phyloP scores from a whole-genome alignment of 2,888 invertebrate genomes.

The Theretra japonica region DNA sequence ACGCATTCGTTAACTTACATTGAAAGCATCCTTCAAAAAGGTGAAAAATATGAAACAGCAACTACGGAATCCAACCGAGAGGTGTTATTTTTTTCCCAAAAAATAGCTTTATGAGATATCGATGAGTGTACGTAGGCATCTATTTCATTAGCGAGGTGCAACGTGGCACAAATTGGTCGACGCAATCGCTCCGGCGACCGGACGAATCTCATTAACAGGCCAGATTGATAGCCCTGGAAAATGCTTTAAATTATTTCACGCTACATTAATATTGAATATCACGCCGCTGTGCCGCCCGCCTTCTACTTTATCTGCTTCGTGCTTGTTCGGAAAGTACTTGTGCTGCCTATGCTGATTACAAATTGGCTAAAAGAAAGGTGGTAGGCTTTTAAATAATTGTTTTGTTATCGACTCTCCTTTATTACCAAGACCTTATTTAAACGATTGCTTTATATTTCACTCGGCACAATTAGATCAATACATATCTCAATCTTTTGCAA shows the following conservation, averaged over 20 bases:
- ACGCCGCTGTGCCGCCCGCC: conserved; percentile 43
- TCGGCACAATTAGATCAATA: no score
- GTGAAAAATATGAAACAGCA: not conserved
- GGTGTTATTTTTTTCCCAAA: conserved; percentile 23
- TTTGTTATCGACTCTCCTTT: no score
- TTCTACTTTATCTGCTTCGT: conserved; percentile 11
- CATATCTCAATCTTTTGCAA: no score
- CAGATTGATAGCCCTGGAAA: conserved; percentile 80
- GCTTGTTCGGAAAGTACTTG: conserved; percentile 44
- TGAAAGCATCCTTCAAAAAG: no score
- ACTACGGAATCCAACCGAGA: not conserved
- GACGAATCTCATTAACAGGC: conserved; percentile 78
- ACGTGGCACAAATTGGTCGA: conserved; percentile 76
- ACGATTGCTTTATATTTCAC: no score
- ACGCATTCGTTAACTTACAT: no score
- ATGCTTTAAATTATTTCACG: conserved; percentile 78
- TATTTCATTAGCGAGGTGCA: conserved; percentile 73
- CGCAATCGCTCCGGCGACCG: conserved; percentile 66
- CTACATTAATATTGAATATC: conserved; percentile 78
- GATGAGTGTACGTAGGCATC: conserved; percentile 40
- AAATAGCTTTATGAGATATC: conserved; percentile 45
- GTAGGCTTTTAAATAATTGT: no score
- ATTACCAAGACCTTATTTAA: no score
- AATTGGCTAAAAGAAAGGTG: no score
- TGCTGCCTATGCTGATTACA: not conserved